phyloP scores from a whole-genome alignment of 2,888 invertebrate genomes.

The Caenorhabditis panamensis region DNA sequence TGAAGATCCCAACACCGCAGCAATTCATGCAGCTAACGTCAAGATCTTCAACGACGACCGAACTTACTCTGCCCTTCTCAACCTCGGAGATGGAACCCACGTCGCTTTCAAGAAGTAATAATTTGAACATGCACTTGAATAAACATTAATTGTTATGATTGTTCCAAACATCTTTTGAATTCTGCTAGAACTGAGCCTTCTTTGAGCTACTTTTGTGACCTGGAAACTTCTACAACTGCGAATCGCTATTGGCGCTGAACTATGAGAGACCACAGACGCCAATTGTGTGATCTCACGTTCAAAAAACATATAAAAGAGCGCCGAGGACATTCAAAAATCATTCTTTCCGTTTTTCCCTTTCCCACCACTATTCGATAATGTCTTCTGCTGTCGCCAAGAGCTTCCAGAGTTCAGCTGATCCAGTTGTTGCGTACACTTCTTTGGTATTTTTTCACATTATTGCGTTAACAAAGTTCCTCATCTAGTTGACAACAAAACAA shows the following conservation, averaged over 20 bases:
- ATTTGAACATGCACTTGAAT: too few species aligned
- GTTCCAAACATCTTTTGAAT: too few species aligned
- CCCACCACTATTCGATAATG: neutral
- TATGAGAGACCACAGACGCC: conserved; percentile 29
- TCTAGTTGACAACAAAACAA: conserved; percentile 61
- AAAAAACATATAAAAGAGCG: neutral
- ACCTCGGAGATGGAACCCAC: conserved; percentile 79
- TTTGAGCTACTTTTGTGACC: too few species aligned
- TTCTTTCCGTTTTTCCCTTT: neutral
- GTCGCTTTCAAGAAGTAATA: conserved; percentile 71
- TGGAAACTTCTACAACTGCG: too few species aligned
- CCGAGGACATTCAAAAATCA: neutral
- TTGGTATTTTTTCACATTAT: conserved; percentile 53
- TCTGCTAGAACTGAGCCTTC: too few species aligned
- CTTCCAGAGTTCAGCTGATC: conserved; percentile 61
- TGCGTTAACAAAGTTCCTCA: too few species aligned
- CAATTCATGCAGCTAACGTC: conserved; percentile 41
- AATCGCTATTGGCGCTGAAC: conserved; percentile 53
- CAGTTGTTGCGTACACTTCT: conserved; percentile 69
- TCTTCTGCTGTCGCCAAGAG: conserved; percentile 63
- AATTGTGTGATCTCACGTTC: conserved; percentile 18
- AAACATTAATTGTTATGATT: too few species aligned
- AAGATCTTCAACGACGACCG: conserved; percentile 70
- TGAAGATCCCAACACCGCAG: neutral
- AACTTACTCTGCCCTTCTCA: conserved; percentile 75